Conservation (phyloP, 2,113 vertebrate species). For the Marmota monax region DNA sequence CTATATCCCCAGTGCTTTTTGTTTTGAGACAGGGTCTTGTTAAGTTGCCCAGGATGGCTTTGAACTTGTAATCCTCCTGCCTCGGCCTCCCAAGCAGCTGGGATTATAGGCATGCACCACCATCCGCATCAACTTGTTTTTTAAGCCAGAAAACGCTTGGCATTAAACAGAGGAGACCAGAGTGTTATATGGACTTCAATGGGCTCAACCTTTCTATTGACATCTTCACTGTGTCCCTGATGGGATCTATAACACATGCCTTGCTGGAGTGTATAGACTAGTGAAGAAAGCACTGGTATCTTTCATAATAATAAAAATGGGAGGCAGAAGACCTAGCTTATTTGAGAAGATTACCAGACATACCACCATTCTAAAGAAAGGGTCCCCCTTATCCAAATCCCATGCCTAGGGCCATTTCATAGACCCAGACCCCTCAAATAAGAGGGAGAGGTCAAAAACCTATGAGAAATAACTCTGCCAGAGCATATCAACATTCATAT, state of each 20-base stretch:
- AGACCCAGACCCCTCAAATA: background rate
- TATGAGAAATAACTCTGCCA: background rate
- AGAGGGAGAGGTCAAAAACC: background rate
- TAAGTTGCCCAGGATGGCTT: background rate
- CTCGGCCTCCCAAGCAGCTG: background rate
- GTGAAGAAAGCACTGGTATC: slow-evolving; percentile 18
- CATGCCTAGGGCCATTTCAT: background rate
- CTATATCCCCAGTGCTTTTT: background rate
- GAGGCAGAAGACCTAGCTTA: background rate
- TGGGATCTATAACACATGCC: background rate
- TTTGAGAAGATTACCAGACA: background rate
- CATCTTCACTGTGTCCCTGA: background rate
- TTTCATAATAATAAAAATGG: slow-evolving; percentile 36
- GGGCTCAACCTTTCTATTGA: slow-evolving; percentile 12
- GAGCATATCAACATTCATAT: background rate
- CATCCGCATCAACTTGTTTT: background rate
- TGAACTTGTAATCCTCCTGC: background rate
- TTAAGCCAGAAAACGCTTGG: slow-evolving; percentile 24
- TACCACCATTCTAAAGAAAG: background rate
- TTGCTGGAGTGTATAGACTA: background rate
- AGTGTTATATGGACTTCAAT: background rate
- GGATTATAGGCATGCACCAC: background rate
- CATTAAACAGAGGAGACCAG: slow-evolving; percentile 27
- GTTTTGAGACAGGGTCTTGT: background rate
- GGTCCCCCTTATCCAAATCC: background rate